phyloP scores from a whole-genome alignment of 2,113 vertebrate species.

The Pollachius pollachius region DNA sequence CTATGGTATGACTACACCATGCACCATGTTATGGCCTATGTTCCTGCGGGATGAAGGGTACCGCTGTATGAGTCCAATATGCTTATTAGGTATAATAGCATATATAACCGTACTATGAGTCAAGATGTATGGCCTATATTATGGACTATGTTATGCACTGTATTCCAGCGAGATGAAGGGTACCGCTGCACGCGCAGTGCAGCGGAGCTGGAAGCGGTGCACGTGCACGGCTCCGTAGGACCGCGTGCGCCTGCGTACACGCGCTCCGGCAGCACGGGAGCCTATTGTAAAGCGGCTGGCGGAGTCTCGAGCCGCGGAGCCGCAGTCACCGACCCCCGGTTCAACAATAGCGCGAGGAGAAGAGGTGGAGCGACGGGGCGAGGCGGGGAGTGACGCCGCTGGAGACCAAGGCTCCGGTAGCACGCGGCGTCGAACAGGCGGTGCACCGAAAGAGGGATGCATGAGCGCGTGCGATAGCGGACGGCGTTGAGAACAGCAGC shows the following conservation, averaged over 20 bases:
- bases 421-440: neutral
- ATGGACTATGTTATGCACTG: too few species aligned
- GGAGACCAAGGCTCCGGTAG: neutral
- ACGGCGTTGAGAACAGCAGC: neutral
- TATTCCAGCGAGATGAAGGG: too few species aligned
- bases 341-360: neutral
- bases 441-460: neutral
- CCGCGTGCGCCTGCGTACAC: slow-evolving; percentile 2
- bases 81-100: too few species aligned
- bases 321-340: neutral
- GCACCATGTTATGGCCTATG: too few species aligned
- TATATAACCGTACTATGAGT: too few species aligned
- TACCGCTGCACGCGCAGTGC: slow-evolving; percentile 1
- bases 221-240: neutral
- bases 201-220: neutral
- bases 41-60: too few species aligned
- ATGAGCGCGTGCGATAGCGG: neutral
- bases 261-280: neutral
- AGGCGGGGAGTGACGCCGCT: neutral
- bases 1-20: too few species aligned
- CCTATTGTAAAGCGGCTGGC: neutral
- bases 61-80: too few species aligned
- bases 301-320: neutral
- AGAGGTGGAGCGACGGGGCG: neutral
- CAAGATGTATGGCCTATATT: too few species aligned